Evolutionary conservation across 1,140 invertebrate species (phyloP).

Genomic region (Sitophilus oryzae): DNA sequence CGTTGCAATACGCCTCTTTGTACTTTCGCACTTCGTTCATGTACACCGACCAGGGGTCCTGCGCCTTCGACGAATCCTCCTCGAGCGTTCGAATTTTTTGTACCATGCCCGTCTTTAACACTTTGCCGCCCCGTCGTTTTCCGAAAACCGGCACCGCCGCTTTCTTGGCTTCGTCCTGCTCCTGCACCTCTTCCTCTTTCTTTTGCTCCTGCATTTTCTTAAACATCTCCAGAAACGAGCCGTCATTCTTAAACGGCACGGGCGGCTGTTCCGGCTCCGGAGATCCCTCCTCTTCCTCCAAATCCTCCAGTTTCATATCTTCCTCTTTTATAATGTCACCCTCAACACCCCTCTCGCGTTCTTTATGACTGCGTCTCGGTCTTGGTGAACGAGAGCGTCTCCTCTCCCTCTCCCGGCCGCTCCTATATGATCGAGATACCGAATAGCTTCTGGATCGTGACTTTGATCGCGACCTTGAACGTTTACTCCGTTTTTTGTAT

Average conservation of each 20-base stretch:
- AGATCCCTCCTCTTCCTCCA: slow-evolving; percentile 31
- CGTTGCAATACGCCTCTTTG: slow-evolving; percentile 83
- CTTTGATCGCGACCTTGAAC: background rate
- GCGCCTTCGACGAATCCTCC: slow-evolving; percentile 61
- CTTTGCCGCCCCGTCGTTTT: slow-evolving; percentile 76
- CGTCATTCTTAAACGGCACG: slow-evolving; percentile 77
- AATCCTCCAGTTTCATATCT: slow-evolving; percentile 37
- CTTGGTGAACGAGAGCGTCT: slow-evolving; percentile 29
- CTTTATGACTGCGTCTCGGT: slow-evolving; percentile 8
- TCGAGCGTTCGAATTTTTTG: slow-evolving; percentile 71
- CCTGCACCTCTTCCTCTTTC: slow-evolving; percentile 28
- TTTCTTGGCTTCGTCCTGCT: slow-evolving; percentile 33
- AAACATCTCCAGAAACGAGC: slow-evolving; percentile 83
- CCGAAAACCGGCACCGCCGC: slow-evolving; percentile 65
- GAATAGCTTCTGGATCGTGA: slow-evolving; percentile 37
- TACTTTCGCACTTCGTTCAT: slow-evolving; percentile 91
- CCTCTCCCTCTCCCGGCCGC: slow-evolving; percentile 34
- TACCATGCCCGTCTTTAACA: slow-evolving; percentile 83
- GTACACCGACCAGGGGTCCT: slow-evolving; percentile 87
- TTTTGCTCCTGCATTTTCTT: slow-evolving; percentile 69
- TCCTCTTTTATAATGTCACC: slow-evolving; percentile 19
- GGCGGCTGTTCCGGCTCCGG: slow-evolving; percentile 40
- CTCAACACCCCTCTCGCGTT: slow-evolving; percentile 8
- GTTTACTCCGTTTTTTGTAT: slow-evolving; percentile 23
- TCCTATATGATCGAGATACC: slow-evolving; percentile 39